phyloP scores from a whole-genome alignment of 2,797 vertebrate genomes.

The Hipposideros larvatus region DNA sequence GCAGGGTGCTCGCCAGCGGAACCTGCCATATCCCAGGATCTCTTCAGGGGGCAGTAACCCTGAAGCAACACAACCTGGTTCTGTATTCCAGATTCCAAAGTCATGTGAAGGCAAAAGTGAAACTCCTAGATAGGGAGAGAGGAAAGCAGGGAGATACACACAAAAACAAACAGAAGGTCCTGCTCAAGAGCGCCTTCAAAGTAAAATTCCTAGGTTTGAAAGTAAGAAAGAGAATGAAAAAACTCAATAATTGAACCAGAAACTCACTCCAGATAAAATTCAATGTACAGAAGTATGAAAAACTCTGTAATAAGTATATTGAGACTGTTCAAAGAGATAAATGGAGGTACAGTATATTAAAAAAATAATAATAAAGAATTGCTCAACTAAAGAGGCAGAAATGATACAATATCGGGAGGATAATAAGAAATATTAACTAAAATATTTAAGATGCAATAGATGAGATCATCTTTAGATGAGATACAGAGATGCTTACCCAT shows the following conservation, averaged over 20 bases:
- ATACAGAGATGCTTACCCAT: not conserved
- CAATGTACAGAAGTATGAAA: not conserved
- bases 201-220: not conserved
- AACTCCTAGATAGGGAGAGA: not conserved
- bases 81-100: not conserved
- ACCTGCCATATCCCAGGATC: not conserved
- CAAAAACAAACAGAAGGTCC: not conserved
- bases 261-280: constrained; percentile 28
- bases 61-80: not conserved
- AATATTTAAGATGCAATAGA: constrained; percentile 26
- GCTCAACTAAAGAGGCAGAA: constrained; percentile 14
- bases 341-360: not conserved
- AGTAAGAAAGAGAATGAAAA: not conserved
- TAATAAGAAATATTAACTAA: not conserved
- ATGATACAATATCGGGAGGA: not conserved
- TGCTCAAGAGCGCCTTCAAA: not conserved
- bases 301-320: constrained; percentile 1
- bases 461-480: not conserved
- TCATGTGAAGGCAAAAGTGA: not conserved
- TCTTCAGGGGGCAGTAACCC: not conserved
- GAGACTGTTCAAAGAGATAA: not conserved
- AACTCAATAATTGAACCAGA: not conserved
- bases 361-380: not conserved
- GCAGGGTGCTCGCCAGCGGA: accelerated
- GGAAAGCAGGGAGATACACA: not conserved